Conservation (phyloP, 1,140 invertebrate species). For the Armadillidium nasatum region DNA sequence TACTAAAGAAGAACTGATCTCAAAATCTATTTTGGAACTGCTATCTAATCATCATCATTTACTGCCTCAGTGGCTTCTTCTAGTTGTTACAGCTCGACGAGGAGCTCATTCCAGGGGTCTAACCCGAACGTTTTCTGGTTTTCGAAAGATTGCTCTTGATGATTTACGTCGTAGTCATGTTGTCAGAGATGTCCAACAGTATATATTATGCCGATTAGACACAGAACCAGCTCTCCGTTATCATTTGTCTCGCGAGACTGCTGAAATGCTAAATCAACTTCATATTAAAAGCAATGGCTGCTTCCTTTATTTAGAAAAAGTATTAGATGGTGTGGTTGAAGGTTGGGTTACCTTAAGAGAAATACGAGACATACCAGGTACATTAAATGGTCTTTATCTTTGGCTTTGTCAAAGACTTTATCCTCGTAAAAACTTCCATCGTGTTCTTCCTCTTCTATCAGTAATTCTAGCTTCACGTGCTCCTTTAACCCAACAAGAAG, state of each 20-base stretch:
- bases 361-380: slow-evolving; percentile 85
- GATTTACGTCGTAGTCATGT: slow-evolving; percentile 48
- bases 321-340: slow-evolving; percentile 85
- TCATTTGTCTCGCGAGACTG: slow-evolving; percentile 76
- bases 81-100: slow-evolving; percentile 83
- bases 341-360: slow-evolving; percentile 83
- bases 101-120: slow-evolving; percentile 57
- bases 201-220: slow-evolving; percentile 84
- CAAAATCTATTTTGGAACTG: slow-evolving; percentile 73
- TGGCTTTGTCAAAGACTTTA: slow-evolving; percentile 92
- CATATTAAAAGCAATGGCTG: slow-evolving; percentile 96
- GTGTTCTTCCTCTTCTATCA: slow-evolving; percentile 78
- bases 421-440: slow-evolving; percentile 78
- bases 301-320: slow-evolving; percentile 87
- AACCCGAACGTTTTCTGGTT: slow-evolving; percentile 86
- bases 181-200: slow-evolving; percentile 84
- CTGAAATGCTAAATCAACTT: slow-evolving; percentile 89
- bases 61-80: slow-evolving; percentile 87
- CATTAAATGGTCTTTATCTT: slow-evolving; percentile 87
- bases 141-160: slow-evolving; percentile 62
- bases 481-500: slow-evolving; percentile 72
- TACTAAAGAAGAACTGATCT: slow-evolving; percentile 47
- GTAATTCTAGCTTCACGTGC: slow-evolving; percentile 79
- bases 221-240: slow-evolving; percentile 71
- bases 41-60: slow-evolving; percentile 82